Conservation (phyloP, 1,140 invertebrate genomes). For the Drosophila sturtevanti region DNA sequence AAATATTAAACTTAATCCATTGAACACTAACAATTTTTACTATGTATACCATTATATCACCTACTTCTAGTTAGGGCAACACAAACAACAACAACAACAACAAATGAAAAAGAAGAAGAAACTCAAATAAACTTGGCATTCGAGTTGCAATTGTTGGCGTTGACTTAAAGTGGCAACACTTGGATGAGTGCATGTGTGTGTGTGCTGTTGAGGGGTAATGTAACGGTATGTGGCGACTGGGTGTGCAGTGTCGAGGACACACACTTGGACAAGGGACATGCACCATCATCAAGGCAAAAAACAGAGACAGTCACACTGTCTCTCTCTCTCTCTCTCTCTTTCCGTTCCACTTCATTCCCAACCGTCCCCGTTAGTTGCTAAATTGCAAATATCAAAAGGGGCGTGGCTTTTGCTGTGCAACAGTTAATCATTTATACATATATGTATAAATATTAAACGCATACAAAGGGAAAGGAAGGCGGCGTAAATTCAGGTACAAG, state of each 20-base stretch:
- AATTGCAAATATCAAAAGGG: conserved; percentile 51
- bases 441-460: background rate
- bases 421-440: conserved; percentile 62
- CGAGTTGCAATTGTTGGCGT: conserved; percentile 10
- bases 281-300: conserved; percentile 38
- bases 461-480: no score
- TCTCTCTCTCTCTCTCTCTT: conserved; percentile 16
- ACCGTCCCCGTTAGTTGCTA: conserved; percentile 45
- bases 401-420: conserved; percentile 60
- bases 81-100: conserved; percentile 27
- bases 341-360: background rate
- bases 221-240: conserved; percentile 19
- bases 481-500: no score
- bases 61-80: background rate
- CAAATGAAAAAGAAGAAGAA: background rate
- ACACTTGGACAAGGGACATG: conserved; percentile 20
- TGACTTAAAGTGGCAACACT: conserved; percentile 61
- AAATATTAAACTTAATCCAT: background rate
- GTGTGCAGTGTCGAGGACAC: background rate
- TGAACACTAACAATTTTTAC: conserved; percentile 21
- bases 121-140: conserved; percentile 15
- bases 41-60: conserved; percentile 19
- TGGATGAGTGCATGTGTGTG: conserved; percentile 28
- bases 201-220: background rate
- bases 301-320: conserved; percentile 13